Conservation (phyloP, 2,888 invertebrate species). For the Rhamphomyia laevipes region DNA sequence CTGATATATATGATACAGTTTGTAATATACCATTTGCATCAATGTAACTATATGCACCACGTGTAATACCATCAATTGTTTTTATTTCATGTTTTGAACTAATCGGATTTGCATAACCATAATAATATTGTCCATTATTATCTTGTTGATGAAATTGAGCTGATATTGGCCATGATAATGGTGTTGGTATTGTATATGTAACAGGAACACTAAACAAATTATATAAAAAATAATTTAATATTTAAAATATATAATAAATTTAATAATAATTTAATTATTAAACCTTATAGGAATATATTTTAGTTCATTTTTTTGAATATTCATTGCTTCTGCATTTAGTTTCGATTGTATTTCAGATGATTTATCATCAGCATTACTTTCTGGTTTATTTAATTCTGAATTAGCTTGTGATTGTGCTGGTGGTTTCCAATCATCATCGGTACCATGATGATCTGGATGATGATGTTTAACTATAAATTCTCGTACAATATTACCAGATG, state of each 20-base stretch:
- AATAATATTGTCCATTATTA: constrained; percentile 42
- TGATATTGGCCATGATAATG: constrained; percentile 21
- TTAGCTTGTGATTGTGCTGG: constrained; percentile 1
- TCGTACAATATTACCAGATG: not conserved
- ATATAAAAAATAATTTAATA: constrained; percentile 3
- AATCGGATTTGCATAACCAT: constrained; percentile 43
- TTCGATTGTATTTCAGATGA: not conserved
- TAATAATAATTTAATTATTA: constrained; percentile 6
- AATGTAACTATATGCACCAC: constrained; percentile 43
- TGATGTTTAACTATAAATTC: no score
- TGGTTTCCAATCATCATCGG: no score
- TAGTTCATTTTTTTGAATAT: constrained; percentile 4
- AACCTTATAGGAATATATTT: constrained; percentile 10
- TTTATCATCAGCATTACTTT: constrained; percentile 4
- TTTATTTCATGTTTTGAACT: constrained; percentile 42
- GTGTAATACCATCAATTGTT: constrained; percentile 41
- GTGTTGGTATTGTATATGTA: constrained; percentile 11
- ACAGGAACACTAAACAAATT: constrained; percentile 10
- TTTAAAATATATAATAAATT: not conserved
- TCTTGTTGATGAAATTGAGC: constrained; percentile 43
- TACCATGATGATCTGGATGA: no score
- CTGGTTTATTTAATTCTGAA: constrained; percentile 6
- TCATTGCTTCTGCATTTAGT: not conserved
- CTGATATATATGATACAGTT: constrained; percentile 40
- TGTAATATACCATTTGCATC: constrained; percentile 43